Evolutionary conservation across 2,888 invertebrate species (phyloP), one percentile per base, ranked within the genome.

Genomic region (Lasioglossum vierecki): DNA sequence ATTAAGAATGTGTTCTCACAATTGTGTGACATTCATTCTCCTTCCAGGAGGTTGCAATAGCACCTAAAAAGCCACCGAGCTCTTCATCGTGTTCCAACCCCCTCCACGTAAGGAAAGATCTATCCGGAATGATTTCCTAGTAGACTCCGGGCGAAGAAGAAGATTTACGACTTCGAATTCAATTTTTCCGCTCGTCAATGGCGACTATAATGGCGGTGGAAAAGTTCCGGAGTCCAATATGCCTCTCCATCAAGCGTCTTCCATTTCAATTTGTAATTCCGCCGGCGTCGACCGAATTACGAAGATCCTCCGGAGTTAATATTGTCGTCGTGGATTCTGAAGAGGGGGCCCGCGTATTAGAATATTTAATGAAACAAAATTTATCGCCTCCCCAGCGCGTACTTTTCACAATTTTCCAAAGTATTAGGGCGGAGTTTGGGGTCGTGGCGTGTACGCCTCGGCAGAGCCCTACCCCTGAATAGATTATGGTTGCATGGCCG

Each of bases 401-500:
- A 41, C 66, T 82, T 86, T 86, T 82, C 79, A 82, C 68, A 78
- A 80, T 87, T 89, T 89, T 77, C 84, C 83, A 75, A 87, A 84
- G 83, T 79, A 72, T 83, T 74, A 89, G 92, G 92, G 92, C 91
- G 92, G 92, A 92, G 92, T 90, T 88, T 79, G 35, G 76, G 49
- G 46, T 57, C 26, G 60, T 60, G 73, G 76, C 39, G 63, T 22
- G 46, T 76, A 82, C 83, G 84, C 86, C 88, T 82, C 35, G 80
- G 75, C 30, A 49, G 57, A 83, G 72, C 80, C 83, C 84, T 82
- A 35, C 84, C 84, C 84, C 85, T 76, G 87, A 88, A 88, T 87
- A 84, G 88, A 83, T 87, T 87, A 90, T 82, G 86, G 93, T 91
- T 91, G 89, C 91, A 89, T 88, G 91, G 88, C 85, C 87, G 91